A percentile compares a stretch with the other conserved stretches of the same genome.
These are phyloP conservation scores for Arothron firmamentum DNA, from an alignment of 2,113 vertebrate genomes.

Conservation along the genomic window DNA sequence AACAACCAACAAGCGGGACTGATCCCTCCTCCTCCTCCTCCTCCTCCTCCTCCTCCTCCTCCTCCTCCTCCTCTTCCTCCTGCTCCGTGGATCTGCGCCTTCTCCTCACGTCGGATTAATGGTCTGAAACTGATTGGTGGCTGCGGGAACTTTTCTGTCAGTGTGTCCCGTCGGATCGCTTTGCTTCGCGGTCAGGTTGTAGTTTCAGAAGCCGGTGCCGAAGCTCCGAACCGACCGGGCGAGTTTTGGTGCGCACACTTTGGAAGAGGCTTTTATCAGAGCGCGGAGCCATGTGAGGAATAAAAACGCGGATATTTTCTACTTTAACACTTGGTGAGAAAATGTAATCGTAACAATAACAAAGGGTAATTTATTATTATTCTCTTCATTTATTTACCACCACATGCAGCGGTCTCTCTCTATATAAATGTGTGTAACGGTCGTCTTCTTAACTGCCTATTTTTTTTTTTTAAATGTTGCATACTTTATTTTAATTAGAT, in stretches of 20 bases:
- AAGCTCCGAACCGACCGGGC: not conserved
- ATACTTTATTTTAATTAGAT: too few relatives aligned
- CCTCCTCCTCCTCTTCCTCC: not conserved
- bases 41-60: not conserved
- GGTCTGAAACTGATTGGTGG: not conserved
- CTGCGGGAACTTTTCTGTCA: not conserved
- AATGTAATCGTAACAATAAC: not conserved
- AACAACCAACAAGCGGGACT: slow-evolving; percentile 19
- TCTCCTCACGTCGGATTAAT: not conserved
- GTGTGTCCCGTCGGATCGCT: not conserved
- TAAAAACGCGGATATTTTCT: not conserved
- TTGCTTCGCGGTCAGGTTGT: not conserved
- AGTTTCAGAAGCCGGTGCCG: not conserved
- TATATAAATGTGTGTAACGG: too few relatives aligned
- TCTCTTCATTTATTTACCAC: not conserved
- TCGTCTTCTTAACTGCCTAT: too few relatives aligned
- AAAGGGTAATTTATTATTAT: not conserved
- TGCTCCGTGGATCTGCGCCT: not conserved
- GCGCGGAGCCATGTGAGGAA: not conserved
- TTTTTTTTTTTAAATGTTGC: not conserved
- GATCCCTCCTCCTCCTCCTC: slow-evolving; percentile 1
- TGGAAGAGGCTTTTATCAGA: not conserved
- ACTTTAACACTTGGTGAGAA: slow-evolving; percentile 26
- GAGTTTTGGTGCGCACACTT: not conserved
- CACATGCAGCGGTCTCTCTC: not conserved